These are phyloP conservation scores for Sepioteuthis lessoniana DNA, from an alignment of 2,888 invertebrate species.

Conservation along the genomic window DNA sequence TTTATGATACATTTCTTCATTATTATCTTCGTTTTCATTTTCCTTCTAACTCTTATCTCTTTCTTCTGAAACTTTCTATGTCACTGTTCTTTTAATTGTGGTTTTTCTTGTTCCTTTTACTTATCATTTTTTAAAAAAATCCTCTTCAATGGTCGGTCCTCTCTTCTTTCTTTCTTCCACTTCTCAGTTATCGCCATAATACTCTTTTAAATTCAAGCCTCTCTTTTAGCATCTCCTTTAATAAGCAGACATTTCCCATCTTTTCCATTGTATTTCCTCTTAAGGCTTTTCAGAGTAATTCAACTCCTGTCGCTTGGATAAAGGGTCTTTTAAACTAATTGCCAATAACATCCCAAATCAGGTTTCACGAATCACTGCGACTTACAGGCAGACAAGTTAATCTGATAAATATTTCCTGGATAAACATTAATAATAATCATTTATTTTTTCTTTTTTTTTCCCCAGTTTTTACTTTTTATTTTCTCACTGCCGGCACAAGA, in stretches of 20 bases:
- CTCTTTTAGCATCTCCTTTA: neutral
- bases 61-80: too few species aligned
- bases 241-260: neutral
- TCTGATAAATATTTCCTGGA: slow-evolving; percentile 33
- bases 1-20: too few species aligned
- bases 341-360: neutral
- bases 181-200: neutral
- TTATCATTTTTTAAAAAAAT: too few species aligned
- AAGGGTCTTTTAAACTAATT: neutral
- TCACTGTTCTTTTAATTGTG: too few species aligned
- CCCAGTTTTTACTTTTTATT: neutral
- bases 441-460: neutral
- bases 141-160: too few species aligned
- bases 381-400: slow-evolving; percentile 7
- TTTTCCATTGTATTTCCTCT: slow-evolving; percentile 4
- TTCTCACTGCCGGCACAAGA: neutral
- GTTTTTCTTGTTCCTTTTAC: too few species aligned
- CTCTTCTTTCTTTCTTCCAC: too few species aligned
- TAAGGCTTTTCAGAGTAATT: neutral
- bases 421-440: slow-evolving; percentile 9
- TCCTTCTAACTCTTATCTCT: too few species aligned
- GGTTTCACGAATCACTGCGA: slow-evolving; percentile 33
- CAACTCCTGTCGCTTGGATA: slow-evolving; percentile 21
- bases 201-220: neutral
- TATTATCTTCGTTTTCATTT: too few species aligned